Base-by-base conservation (phyloP, 2,888 invertebrate species). In the Drymonia ruficornis region DNA sequence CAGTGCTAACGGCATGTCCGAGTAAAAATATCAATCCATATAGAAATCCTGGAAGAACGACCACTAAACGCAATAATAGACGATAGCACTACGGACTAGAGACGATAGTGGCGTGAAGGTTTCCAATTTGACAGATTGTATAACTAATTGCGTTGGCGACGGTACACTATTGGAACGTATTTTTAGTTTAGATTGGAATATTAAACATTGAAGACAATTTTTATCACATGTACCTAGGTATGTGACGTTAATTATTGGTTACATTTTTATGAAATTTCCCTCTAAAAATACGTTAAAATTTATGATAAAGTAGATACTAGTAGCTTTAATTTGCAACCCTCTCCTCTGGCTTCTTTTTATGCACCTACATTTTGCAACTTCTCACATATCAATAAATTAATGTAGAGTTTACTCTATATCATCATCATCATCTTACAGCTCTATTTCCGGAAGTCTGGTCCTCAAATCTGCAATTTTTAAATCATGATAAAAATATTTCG, bases 1-100 rank as follows among this genome's bases (percentile, higher is more conserved):
- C 83, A 76, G 80, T 76, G 79, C 80, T 77, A 77, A 76, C 77
- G 84, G 83, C 91, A 91, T 90, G 90, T 78, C 74, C 83, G 81
- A 70, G 75, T 77, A 77, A 86, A 84, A 84, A 86, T 88, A 85
- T 83, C 66, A 72, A 63, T 65, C 36, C 47, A 50, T 69, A 59
- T 56, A 65, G 61, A 63, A 67, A 68, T 59, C 54, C 61, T 61
- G 59, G 40, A 53, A 38, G 50, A 23, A 46, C 53, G 40, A 49
- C 7, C 46, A 12, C 15, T 53, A 1, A 53, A 54, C 7, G 44
- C 58, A 52, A 70, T 44, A 58, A 56, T 61, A 66, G 49, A 50
- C 66, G 31, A 9, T 70, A 61, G 7, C 4, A 9, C 51, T 12
- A 9, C n/a, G 23, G 0, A 52, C 56, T 57, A 68, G 40, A 46